These are phyloP conservation scores for Cygnus atratus DNA, from an alignment of 2,113 vertebrate species.

Conservation along the genomic window DNA sequence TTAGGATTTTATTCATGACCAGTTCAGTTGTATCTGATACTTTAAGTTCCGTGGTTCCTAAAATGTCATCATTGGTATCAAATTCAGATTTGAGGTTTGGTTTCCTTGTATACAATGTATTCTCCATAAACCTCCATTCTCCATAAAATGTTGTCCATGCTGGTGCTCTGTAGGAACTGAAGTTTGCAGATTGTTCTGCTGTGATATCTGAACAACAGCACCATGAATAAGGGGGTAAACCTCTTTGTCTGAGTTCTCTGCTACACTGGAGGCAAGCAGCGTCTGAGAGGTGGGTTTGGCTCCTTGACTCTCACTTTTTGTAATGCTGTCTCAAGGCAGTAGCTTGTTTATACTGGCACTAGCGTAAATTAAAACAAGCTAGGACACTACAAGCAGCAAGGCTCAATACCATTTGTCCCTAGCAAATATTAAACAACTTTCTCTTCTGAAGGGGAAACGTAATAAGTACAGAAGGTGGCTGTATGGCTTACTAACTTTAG, in stretches of 20 bases:
- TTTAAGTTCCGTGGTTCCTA: too few relatives aligned
- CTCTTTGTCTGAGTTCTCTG: background rate
- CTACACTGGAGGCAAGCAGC: background rate
- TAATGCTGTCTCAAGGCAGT: fast-evolving
- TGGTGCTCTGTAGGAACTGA: background rate
- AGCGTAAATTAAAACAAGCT: background rate
- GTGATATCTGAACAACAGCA: background rate
- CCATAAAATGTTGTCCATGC: background rate
- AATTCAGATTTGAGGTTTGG: background rate
- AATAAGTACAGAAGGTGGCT: background rate
- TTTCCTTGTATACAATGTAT: background rate
- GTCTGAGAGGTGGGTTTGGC: background rate
- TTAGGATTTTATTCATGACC: background rate
- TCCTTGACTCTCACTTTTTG: background rate
- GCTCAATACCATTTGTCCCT: background rate
- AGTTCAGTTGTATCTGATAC: background rate
- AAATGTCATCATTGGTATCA: background rate
- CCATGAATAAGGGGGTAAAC: fast-evolving
- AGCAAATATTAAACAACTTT: background rate
- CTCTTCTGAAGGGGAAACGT: background rate
- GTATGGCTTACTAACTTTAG: background rate
- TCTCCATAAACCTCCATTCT: background rate
- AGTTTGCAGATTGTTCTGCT: background rate
- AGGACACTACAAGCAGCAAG: background rate
- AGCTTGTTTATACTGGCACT: background rate